Evolutionary conservation across 1,140 invertebrate genomes (phyloP).

Genomic region (Microplitis mediator): DNA sequence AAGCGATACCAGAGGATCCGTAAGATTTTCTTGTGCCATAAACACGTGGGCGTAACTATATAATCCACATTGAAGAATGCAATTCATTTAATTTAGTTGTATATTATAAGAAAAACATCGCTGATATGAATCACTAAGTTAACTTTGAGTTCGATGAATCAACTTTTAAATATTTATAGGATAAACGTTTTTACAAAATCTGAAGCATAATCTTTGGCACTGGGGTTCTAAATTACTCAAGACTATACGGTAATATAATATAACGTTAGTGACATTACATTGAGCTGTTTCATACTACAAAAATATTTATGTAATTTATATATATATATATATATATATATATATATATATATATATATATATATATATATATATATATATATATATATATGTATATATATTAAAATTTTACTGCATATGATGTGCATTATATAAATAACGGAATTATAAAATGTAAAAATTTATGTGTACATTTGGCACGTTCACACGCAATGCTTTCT

Average conservation of each 20-base stretch:
- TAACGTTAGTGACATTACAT: too few relatives aligned
- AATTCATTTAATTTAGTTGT: background rate
- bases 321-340: too few relatives aligned
- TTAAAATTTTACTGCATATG: too few relatives aligned
- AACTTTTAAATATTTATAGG: background rate
- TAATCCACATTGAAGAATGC: background rate
- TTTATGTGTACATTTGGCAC: background rate
- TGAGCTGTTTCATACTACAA: too few relatives aligned
- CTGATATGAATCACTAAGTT: background rate
- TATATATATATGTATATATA: too few relatives aligned
- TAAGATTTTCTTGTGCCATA: background rate
- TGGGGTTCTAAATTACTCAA: background rate
- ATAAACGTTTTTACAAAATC: background rate
- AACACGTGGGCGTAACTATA: background rate
- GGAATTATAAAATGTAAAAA: background rate
- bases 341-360: too few relatives aligned
- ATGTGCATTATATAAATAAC: too few relatives aligned
- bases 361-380: too few relatives aligned
- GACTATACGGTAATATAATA: background rate
- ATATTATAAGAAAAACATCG: background rate
- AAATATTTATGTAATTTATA: too few relatives aligned
- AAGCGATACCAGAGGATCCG: background rate
- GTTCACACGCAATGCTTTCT: background rate
- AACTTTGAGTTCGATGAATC: conserved; percentile 8
- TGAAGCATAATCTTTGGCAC: background rate